Conservation (phyloP, 2,113 vertebrate species). For the Oncorhynchus gorbuscha region DNA sequence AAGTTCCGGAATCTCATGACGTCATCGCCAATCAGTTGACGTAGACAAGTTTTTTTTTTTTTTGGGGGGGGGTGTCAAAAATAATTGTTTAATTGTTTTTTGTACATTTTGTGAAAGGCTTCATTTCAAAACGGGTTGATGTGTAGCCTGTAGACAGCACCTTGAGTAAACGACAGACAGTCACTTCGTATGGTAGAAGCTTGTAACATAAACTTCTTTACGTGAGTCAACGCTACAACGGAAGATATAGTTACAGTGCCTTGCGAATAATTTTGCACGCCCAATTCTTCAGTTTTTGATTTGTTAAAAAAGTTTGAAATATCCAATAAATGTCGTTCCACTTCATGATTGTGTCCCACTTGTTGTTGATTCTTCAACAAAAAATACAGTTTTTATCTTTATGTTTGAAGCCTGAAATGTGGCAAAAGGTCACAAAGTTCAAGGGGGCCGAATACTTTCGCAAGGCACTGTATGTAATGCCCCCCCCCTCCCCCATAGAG, state of each 20-base stretch:
- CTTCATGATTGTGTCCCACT: too few species aligned
- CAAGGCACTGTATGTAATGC: slow-evolving; percentile 51
- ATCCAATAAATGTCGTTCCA: too few species aligned
- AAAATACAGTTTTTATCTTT: too few species aligned
- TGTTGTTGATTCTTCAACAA: too few species aligned
- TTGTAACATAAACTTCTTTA: slow-evolving; percentile 41
- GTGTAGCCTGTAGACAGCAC: slow-evolving; percentile 77
- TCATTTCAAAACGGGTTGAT: slow-evolving; percentile 75
- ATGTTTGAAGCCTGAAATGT: too few species aligned
- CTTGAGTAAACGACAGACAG: slow-evolving; percentile 36
- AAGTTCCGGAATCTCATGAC: slow-evolving; percentile 21
- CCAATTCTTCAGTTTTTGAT: too few species aligned
- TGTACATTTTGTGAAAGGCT: slow-evolving; percentile 70
- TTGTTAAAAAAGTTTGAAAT: too few species aligned
- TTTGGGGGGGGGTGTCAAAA: slow-evolving; percentile 16
- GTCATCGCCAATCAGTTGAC: background rate
- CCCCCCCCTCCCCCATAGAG: slow-evolving; percentile 27
- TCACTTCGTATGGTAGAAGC: slow-evolving; percentile 48
- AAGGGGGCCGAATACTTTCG: too few species aligned
- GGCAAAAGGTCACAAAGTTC: too few species aligned
- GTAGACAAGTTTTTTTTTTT: slow-evolving; percentile 8
- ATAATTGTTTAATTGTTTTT: too few species aligned
- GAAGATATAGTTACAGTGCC: slow-evolving; percentile 34
- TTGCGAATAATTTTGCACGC: too few species aligned
- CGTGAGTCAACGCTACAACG: slow-evolving; percentile 29